These are phyloP conservation scores for Peromyscus attwateri DNA, from an alignment of 2,797 vertebrate genomes.

Conservation along the genomic window DNA sequence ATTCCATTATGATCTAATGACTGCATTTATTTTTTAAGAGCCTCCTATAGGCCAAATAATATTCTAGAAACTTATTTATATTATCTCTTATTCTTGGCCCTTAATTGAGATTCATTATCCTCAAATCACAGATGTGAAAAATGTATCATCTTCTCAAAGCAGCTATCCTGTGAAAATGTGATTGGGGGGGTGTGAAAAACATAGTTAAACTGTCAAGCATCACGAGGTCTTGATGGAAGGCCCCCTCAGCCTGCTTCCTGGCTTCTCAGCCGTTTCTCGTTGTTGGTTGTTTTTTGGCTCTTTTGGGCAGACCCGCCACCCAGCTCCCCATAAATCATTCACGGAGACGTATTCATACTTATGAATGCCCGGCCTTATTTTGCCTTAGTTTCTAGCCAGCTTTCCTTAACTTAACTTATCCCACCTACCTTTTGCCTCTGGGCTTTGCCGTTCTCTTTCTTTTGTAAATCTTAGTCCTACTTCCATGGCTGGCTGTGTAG, in stretches of 20 bases:
- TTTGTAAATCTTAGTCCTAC: too few relatives aligned
- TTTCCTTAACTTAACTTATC: too few relatives aligned
- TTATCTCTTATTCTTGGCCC: not conserved
- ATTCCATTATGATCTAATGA: not conserved
- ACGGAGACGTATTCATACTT: too few relatives aligned
- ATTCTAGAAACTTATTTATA: not conserved
- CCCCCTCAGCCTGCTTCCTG: not conserved
- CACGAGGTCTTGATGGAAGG: not conserved
- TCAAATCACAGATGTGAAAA: not conserved
- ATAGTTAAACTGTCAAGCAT: not conserved
- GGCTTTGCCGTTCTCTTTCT: too few relatives aligned
- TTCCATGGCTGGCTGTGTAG: too few relatives aligned
- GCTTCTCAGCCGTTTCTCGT: not conserved
- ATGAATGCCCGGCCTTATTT: too few relatives aligned
- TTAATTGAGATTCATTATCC: not conserved
- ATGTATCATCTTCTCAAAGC: not conserved
- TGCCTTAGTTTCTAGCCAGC: too few relatives aligned
- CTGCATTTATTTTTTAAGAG: not conserved
- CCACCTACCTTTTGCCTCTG: too few relatives aligned
- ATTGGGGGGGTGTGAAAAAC: not conserved
- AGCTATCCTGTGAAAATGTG: not conserved
- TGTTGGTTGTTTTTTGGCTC: too few relatives aligned
- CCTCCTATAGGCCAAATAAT: not conserved
- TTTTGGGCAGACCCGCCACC: too few relatives aligned
- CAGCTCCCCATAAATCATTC: too few relatives aligned